Evolutionary conservation across 2,888 invertebrate genomes (phyloP), one percentile per base, ranked within the genome.

Genomic region (Ptychoptera contaminata): DNA sequence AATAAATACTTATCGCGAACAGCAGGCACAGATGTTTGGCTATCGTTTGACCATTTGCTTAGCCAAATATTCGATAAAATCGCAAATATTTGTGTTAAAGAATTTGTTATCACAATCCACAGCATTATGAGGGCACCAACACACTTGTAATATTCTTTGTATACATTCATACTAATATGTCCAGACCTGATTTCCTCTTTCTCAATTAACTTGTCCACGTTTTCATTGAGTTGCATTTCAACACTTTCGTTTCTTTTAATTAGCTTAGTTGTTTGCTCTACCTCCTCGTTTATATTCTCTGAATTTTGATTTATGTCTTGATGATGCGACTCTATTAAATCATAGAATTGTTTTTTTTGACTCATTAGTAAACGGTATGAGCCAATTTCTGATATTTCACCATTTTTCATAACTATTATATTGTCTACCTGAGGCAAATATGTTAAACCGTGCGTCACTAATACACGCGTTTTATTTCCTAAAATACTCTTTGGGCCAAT

Each of bases 401-500:
- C 76, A 46, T 70, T 62, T 45, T 63, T 63, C 50, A 77, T 54
- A 0, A 76, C 74, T 15, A 73, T 51, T 47, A 77, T 72, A 23
- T 62, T 53, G 54, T 76, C 73, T 15, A 70, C 69, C 48, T 66
- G 57, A 2, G 71, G 72, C 32, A 76, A 58, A 58, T 69, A 73
- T 10, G 70, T 67, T 8, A 76, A 61, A 8, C 72, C 70, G 54
- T 77, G 75, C 0, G 76, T 77, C 3, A 77, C 74, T 36, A 77
- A 56, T 8, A 77, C 55, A 23, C 76, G 58, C 1, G 76, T 76
- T 67, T 61, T 64, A 37, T 56, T 54, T 37, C 56, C 55, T 4
- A 67, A 55, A 4, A 63, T 39, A 64, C 65, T 50, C 32, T 63
- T 58, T 2, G 70, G 67, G 44, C 75, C 71, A 42, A 78, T 68